Evolutionary conservation across 2,113 vertebrate species (phyloP), one percentile per base, ranked within the genome.

Genomic region (Scomber japonicus): DNA sequence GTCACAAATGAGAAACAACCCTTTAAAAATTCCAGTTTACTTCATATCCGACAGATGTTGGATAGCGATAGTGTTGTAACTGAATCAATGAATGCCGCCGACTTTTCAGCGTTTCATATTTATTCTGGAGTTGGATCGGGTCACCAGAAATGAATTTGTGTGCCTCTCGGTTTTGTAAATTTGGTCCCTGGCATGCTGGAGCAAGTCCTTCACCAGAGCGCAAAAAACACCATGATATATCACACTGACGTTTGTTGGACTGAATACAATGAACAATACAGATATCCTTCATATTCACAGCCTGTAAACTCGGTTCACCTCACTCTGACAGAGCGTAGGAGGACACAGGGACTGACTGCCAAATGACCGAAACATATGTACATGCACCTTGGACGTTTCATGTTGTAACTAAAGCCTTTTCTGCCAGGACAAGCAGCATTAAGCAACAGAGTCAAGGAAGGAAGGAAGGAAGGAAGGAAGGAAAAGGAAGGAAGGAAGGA

Each of bases 241-340:
- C 27, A 66, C 6, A 4, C 75, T 75, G 70, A 78, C 78, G 40
- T 17, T 27, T 68, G 31, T 73, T 75, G 8, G 46, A 24, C 14
- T 21, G 48, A 73, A 53, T 15, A 75, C 45, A 70, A 69, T 69
- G 63, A 80, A 85, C 78, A 81, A 87, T 54, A 46, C 55, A 80
- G n/a, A 40, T 63, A 88, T 81, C 17, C 3, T 56, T 76, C 49
- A 73, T 13, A 59, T 67, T 35, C 54, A 57, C 13, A 60, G 67
- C 24, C 9, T n/a, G 61, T 48, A n/a, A 30, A 46, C 16, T 19
- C 3, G 7, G 40, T 7, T 75, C 40, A 50, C 62, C 44, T 75
- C 55, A 3, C 2, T 13, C 31, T 70, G 64, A 51, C 59, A 48
- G 65, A 21, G 59, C 3, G 57, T 77, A 66, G 78, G 81, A 82